Evolutionary conservation across 2,888 invertebrate genomes (phyloP).

Genomic region (Pseudoips prasinana): DNA sequence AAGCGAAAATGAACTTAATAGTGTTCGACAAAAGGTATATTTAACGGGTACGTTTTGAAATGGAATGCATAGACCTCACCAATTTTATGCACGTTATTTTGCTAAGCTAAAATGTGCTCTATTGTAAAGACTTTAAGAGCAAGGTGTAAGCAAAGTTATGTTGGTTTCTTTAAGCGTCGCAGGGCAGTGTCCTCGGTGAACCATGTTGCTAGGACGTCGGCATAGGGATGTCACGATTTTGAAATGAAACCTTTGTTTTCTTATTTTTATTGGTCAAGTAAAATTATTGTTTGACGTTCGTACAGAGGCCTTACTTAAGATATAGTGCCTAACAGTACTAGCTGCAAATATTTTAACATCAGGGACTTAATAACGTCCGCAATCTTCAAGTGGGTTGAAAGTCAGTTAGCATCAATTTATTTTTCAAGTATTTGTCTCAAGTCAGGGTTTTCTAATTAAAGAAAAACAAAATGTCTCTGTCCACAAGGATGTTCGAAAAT

Average conservation of each 20-base stretch:
- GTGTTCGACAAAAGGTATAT: constrained; percentile 13
- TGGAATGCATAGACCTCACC: constrained; percentile 37
- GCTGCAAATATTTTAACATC: too few relatives aligned
- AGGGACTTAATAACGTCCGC: too few relatives aligned
- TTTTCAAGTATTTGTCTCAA: too few relatives aligned
- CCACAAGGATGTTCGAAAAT: too few relatives aligned
- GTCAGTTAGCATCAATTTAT: too few relatives aligned
- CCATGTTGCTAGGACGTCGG: constrained; percentile 62
- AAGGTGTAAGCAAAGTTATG: constrained; percentile 15
- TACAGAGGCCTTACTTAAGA: constrained; percentile 13
- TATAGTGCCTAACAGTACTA: constrained; percentile 1
- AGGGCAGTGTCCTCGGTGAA: constrained; percentile 72
- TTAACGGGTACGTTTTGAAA: constrained; percentile 14
- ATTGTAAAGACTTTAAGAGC: constrained; percentile 25
- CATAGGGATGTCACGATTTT: constrained; percentile 70
- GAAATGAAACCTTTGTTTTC: constrained; percentile 46
- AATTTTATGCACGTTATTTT: constrained; percentile 24
- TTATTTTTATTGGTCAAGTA: constrained; percentile 34
- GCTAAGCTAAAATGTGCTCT: constrained; percentile 25
- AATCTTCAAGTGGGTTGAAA: too few relatives aligned
- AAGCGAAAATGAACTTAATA: constrained; percentile 31
- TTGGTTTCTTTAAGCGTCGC: constrained; percentile 43
- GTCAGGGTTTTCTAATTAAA: too few relatives aligned
- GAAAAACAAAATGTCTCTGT: too few relatives aligned
- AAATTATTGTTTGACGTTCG: constrained; percentile 33